Evolutionary conservation across 2,797 vertebrate species (phyloP).

Genomic region (Eutrigla gurnardus): DNA sequence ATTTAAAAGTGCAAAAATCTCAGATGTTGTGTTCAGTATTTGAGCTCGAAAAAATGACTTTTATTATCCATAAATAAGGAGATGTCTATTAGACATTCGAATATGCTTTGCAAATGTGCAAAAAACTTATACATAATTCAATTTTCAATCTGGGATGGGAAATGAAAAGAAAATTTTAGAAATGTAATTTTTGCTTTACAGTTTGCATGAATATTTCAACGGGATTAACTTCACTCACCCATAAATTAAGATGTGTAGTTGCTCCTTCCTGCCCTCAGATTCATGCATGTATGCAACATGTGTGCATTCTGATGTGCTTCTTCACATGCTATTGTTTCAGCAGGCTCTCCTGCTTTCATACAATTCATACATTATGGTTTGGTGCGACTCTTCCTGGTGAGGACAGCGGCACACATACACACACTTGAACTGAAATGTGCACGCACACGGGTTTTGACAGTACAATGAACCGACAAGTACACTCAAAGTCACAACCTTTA

Average conservation of each 20-base stretch:
- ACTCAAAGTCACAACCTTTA: slow-evolving; percentile 64
- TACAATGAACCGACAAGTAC: slow-evolving; percentile 62
- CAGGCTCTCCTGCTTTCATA: slow-evolving; percentile 8
- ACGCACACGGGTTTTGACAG: slow-evolving; percentile 56
- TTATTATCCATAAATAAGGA: background rate
- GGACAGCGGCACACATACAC: slow-evolving; percentile 27
- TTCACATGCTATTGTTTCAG: slow-evolving; percentile 19
- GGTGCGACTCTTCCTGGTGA: slow-evolving; percentile 16
- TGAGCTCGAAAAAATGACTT: background rate
- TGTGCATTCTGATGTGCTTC: slow-evolving; percentile 25
- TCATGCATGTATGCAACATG: slow-evolving; percentile 45
- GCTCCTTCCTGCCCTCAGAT: slow-evolving; percentile 38
- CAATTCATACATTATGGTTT: slow-evolving; percentile 7
- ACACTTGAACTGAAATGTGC: slow-evolving; percentile 40
- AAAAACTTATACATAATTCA: slow-evolving; percentile 34
- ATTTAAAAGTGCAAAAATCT: background rate
- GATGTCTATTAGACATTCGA: slow-evolving; percentile 25
- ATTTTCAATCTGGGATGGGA: slow-evolving; percentile 26
- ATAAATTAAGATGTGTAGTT: slow-evolving; percentile 53
- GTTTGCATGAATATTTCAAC: slow-evolving; percentile 60
- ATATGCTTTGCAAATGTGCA: slow-evolving; percentile 23
- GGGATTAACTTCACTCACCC: slow-evolving; percentile 57
- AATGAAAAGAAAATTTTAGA: slow-evolving; percentile 37
- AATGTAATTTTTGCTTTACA: slow-evolving; percentile 30
- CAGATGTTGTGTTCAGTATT: background rate